Percentiles rank a stretch among this genome's conserved stretches.
Evolutionary conservation across 2,113 vertebrate species (phyloP).

Genomic region (Cygnus buccinator): DNA sequence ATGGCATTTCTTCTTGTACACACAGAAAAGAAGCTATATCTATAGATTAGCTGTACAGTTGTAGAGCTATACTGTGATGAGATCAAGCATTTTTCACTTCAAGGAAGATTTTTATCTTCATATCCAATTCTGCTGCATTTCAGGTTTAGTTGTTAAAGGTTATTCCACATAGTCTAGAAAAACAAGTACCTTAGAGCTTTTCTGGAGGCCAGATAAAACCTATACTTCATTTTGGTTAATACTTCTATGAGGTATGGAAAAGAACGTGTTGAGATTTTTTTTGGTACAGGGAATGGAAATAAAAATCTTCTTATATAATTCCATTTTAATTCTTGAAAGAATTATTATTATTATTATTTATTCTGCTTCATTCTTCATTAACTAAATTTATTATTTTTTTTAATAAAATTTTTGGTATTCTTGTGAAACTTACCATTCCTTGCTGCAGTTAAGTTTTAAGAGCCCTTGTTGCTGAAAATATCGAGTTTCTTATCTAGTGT

Average conservation of each 20-base stretch:
- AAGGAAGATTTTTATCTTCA: background rate
- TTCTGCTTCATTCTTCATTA: background rate
- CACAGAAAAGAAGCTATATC: background rate
- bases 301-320: background rate
- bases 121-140: background rate
- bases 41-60: background rate
- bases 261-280: background rate
- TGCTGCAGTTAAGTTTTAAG: background rate
- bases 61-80: background rate
- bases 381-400: background rate
- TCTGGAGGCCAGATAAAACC: background rate
- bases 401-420: background rate
- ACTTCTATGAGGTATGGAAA: accelerated
- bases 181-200: background rate
- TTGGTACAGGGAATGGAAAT: background rate
- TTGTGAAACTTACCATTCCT: background rate
- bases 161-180: background rate
- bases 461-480: background rate
- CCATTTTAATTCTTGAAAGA: background rate
- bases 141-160: background rate
- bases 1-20: background rate
- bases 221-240: background rate
- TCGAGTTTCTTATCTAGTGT: background rate
- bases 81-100: background rate
- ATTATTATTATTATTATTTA: background rate